These are phyloP conservation scores for Neopipo cinnamomea DNA, from an alignment of 2,113 vertebrate genomes.

Conservation along the genomic window DNA sequence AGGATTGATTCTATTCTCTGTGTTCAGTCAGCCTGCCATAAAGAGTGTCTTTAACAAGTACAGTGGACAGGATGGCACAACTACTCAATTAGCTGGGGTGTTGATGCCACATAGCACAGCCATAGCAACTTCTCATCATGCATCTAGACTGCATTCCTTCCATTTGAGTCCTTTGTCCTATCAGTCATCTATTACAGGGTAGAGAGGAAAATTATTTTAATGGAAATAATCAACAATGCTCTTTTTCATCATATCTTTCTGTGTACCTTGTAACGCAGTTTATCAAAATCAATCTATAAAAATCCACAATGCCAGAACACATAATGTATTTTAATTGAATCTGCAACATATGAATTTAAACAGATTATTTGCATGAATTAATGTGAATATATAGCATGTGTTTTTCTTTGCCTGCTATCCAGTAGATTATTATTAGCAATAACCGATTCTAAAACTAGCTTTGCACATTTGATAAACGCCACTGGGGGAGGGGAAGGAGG, in stretches of 20 bases:
- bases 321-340: not conserved
- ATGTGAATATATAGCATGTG: not conserved
- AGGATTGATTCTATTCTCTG: not conserved
- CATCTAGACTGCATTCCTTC: not conserved
- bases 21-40: not conserved
- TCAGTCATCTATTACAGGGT: not conserved
- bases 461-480: not conserved
- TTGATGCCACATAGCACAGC: not conserved
- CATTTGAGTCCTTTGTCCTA: not conserved
- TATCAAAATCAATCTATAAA: not conserved
- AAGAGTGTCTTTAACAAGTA: not conserved
- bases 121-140: not conserved
- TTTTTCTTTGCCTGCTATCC: not conserved
- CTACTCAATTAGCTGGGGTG: not conserved
- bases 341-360: not conserved
- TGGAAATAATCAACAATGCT: not conserved
- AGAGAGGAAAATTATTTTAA: not conserved
- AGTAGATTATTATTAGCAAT: slow-evolving; percentile 28
- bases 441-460: slow-evolving; percentile 24
- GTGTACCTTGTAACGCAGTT: not conserved
- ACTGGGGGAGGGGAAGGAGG: slow-evolving; percentile 27
- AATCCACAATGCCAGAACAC: not conserved
- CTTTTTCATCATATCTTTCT: not conserved
- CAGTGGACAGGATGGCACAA: not conserved
- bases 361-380: not conserved